A percentile compares a stretch with the other conserved stretches of the same genome.
Evolutionary conservation across 2,888 invertebrate species (phyloP).

Genomic region (Nomada fucata): DNA sequence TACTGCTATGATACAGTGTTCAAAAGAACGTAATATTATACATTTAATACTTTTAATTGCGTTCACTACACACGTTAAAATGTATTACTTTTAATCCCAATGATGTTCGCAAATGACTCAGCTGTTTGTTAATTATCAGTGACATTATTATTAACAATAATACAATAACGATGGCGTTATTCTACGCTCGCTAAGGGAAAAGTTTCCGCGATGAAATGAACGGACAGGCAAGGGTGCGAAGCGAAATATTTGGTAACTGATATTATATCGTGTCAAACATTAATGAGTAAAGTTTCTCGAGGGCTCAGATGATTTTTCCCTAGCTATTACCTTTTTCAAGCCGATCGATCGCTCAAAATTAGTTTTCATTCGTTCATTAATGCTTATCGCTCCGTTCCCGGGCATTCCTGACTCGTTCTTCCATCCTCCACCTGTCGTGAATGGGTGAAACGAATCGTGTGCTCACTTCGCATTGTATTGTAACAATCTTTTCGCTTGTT

Average conservation of each 20-base stretch:
- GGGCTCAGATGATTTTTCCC: neutral
- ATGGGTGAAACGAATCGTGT: constrained; percentile 42
- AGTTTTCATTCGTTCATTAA: constrained; percentile 34
- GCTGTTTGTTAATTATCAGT: constrained; percentile 4
- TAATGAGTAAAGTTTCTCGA: constrained; percentile 18
- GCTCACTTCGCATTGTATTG: constrained; percentile 28
- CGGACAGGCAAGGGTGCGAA: neutral
- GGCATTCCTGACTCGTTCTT: neutral
- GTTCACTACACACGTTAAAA: neutral
- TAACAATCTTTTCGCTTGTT: constrained; percentile 45
- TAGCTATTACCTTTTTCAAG: constrained; percentile 1
- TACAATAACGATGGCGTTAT: neutral
- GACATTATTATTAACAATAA: no score
- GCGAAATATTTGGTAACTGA: constrained; percentile 2
- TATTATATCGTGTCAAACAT: neutral
- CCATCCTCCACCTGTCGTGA: constrained; percentile 4
- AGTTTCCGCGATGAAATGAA: neutral
- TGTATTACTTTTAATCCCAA: neutral
- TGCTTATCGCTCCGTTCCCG: neutral
- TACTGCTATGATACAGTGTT: neutral
- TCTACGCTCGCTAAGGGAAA: neutral
- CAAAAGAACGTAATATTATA: neutral
- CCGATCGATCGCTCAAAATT: constrained; percentile 8
- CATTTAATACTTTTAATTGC: neutral
- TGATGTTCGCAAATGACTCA: constrained; percentile 16